Conservation (phyloP, 2,113 vertebrate species). For the Pionites leucogaster region DNA sequence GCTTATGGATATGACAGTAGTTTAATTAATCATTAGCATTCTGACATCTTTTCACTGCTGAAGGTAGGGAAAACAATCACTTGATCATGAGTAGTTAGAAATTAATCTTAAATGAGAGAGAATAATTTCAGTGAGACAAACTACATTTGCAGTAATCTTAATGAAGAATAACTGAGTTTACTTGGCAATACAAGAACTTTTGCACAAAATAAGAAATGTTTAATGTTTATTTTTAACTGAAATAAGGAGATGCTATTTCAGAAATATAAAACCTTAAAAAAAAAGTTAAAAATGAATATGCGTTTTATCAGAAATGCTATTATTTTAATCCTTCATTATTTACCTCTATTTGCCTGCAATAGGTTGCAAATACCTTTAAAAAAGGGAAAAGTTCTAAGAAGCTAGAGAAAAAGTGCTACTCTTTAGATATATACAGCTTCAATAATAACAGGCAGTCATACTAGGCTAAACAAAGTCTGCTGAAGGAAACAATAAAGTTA, state of each 20-base stretch:
- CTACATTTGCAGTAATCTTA: background rate
- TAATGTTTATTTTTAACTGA: background rate
- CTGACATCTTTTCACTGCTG: background rate
- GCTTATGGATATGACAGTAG: rapidly evolving
- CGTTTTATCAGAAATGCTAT: background rate
- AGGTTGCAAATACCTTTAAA: background rate
- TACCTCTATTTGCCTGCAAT: background rate
- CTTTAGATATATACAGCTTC: background rate
- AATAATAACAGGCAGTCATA: background rate
- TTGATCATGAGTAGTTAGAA: background rate
- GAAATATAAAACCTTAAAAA: background rate
- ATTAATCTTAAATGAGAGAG: background rate
- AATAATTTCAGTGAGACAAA: background rate
- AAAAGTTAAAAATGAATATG: background rate
- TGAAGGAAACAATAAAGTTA: background rate
- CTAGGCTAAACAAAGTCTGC: background rate
- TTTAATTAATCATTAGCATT: background rate
- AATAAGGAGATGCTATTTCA: background rate
- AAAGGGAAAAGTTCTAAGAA: background rate
- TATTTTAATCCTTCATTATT: background rate
- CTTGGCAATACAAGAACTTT: background rate
- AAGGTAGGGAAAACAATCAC: background rate
- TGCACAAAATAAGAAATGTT: background rate
- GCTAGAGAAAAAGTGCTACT: background rate
- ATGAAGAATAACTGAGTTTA: background rate